Evolutionary conservation across 2,797 vertebrate species (phyloP), one percentile per base, ranked within the genome.

Genomic region (Gobio occitaniae): DNA sequence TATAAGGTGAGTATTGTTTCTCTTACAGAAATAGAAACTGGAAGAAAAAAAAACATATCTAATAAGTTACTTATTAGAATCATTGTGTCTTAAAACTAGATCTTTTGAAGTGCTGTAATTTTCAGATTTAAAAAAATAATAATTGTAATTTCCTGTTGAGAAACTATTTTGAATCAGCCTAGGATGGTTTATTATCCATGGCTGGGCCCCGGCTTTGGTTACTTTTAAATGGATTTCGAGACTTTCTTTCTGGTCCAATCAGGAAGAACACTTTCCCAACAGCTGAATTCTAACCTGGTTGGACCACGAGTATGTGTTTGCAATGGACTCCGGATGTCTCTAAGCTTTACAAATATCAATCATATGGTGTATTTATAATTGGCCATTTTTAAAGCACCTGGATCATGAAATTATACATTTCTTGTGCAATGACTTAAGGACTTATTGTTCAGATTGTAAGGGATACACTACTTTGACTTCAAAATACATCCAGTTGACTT

Each of bases 271-370:
- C 3, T 72, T 16, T 48, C 4, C 9, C 12, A 21, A 41, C 66
- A 3, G 36, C 19, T 21, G 2, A 56, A n/a, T 21, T 59, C 56
- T 59, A n/a, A 21, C 10, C 21, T 59, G 56, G 56, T 59, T 3
- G 21, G 21, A 1, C 1, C n/a, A 1, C 0, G 3, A 44, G 41
- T 0, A 11, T 11, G 3, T 56, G 3, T 65, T 16, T 15, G 25
- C 13, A 29, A 61, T 29, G n/a, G n/a, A 47, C 21, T 38, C 19
- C 2, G 9, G 17, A 0, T 1, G 68, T 41, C 19, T 5, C 7
- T 1, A 15, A 32, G 2, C 25, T 3, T 2, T 19, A 16, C 10
- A 9, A 9, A 17, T 32, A 48, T 32, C 16, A 52, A 3, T 3
- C 4, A 8, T 52, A 29, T 44, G 1, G 0, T 41, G 12, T 0